Evolutionary conservation across 2,113 vertebrate genomes (phyloP), one percentile per base, ranked within the genome.

Genomic region (Scartelaos histophorus): DNA sequence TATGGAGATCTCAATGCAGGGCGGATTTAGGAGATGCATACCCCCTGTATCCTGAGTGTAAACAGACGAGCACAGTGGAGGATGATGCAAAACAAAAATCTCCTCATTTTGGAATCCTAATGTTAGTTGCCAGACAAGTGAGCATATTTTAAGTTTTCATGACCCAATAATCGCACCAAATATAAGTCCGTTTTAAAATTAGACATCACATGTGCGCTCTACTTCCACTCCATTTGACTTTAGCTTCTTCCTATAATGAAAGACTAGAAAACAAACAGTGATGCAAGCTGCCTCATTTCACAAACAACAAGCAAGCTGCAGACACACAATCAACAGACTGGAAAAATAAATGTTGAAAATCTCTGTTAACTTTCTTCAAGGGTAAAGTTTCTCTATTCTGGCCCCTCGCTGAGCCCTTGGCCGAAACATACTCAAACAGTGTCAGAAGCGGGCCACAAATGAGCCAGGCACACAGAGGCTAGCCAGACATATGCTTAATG

Each of bases 1-100:
- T 49, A 66, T 75, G 51, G 85, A 88, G 86, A 81, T 82, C 80
- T 89, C 75, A 82, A 80, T 86, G 82, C 80, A 78, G 79, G 62
- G 74, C 81, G 66, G 53, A 85, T 75, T 73, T 66, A 78, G 75
- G 61, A 73, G 47, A 51, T 11, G 65, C 83, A 75, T 70, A 76
- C 67, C 83, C 74, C 76, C 58, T 17, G 61, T 19, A 10, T 5
- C 58, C 66, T 74, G 73, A 13, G 43, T 1, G 21, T 75, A 69
- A 79, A 83, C 69, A 56, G 38, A 66, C 34, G 64, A 22, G 67
- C 74, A 69, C 53, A 43, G 53, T 35, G 34, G 24, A 68, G 73
- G 17, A 65, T 35, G 62, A n/a, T 19, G 24, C 17, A 38, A 13
- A 67, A 61, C 29, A 79, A 29, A 66, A 69, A 78, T 46, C 47